Evolutionary conservation across 2,113 vertebrate genomes (phyloP).

Genomic region (Elephas maximus): DNA sequence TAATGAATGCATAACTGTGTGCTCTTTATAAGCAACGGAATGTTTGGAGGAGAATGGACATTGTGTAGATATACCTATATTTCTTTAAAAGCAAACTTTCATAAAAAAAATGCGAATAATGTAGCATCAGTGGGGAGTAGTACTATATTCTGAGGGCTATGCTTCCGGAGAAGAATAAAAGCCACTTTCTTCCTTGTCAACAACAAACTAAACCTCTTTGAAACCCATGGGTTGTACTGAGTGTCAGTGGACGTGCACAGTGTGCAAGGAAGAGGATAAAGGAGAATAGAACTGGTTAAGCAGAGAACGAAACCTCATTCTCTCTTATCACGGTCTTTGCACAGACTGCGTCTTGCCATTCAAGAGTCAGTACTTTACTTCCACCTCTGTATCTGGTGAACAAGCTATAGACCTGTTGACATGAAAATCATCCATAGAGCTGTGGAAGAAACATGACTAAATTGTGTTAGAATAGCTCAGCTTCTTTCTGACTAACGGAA

Average conservation of each 20-base stretch:
- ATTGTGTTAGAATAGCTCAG: constrained; percentile 9
- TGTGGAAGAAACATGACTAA: constrained; percentile 28
- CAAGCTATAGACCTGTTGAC: constrained; percentile 46
- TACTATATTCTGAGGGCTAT: not conserved
- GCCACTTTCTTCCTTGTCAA: not conserved
- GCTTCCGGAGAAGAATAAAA: not conserved
- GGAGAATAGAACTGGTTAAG: not conserved
- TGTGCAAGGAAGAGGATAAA: not conserved
- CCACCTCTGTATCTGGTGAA: constrained; percentile 27
- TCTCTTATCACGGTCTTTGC: constrained; percentile 12
- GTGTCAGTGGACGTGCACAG: not conserved
- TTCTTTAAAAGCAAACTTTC: not conserved
- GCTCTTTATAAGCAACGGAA: not conserved
- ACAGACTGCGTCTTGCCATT: constrained; percentile 1
- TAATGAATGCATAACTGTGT: not conserved
- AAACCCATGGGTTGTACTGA: not conserved
- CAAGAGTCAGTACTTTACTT: constrained; percentile 36
- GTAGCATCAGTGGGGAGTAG: not conserved
- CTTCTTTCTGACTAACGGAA: constrained; percentile 46
- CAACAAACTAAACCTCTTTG: constrained; percentile 26
- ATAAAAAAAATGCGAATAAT: not conserved
- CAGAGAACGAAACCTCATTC: not conserved
- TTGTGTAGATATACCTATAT: not conserved
- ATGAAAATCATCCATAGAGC: not conserved
- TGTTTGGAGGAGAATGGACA: not conserved